Conservation (phyloP, 2,797 vertebrate genomes). For the Tenualosa ilisha region DNA sequence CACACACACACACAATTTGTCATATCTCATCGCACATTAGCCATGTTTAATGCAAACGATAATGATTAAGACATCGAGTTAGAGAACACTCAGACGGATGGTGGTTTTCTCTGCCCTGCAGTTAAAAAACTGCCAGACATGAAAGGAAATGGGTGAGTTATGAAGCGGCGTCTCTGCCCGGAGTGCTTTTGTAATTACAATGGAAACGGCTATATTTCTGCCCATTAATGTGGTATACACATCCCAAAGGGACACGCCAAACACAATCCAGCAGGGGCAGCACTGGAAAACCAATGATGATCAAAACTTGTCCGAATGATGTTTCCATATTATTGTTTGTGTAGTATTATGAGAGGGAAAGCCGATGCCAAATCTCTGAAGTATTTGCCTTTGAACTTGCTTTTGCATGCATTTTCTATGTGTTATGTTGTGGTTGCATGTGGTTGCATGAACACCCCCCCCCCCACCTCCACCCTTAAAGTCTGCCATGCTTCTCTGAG, state of each 20-base stretch:
- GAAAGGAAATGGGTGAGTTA: constrained; percentile 66
- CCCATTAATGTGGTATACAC: constrained; percentile 68
- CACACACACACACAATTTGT: no score
- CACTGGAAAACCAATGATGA: constrained; percentile 49
- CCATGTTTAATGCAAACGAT: constrained; percentile 55
- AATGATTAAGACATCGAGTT: constrained; percentile 48
- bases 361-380: background rate
- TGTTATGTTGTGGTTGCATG: background rate
- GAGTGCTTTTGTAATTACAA: constrained; percentile 75
- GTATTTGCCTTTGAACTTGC: constrained; percentile 22
- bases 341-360: constrained; percentile 31
- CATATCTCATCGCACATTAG: constrained; percentile 26
- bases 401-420: background rate
- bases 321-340: constrained; percentile 39
- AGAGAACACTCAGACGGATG: constrained; percentile 49
- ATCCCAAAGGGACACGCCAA: constrained; percentile 68
- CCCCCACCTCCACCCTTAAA: background rate
- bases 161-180: constrained; percentile 60
- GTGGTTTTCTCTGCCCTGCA: constrained; percentile 50
- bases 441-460: background rate
- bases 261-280: constrained; percentile 71
- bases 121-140: constrained; percentile 54
- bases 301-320: constrained; percentile 20
- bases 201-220: constrained; percentile 67
- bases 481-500: background rate